Base-by-base conservation (phyloP, 2,113 vertebrate species). In the Indicator indicator region DNA sequence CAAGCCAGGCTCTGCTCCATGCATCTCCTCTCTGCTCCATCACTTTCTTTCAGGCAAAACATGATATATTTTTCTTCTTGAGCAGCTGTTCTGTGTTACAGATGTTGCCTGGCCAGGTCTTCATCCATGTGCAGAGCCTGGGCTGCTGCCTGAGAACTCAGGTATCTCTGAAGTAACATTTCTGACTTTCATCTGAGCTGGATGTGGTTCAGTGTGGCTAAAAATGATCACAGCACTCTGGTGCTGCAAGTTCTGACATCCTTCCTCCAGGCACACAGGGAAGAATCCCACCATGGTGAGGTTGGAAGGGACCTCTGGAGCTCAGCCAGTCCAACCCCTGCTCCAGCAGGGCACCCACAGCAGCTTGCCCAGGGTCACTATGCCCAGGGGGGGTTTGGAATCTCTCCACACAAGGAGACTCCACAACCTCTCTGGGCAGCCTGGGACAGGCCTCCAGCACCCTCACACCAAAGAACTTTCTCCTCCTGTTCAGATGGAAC, bases 71-170 rank as follows among this genome's bases (percentile, higher is more conserved):
- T 52, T 27, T 27, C 52, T 63, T 54, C 55, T 76, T 50, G 65
- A 77, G 46, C 81, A 92, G 89, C 76, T 92, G 85, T 54, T 94
- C 44, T 54, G 1, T 63, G 59, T 89, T 92, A 72, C 65, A 86
- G 55, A 77, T 68, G 38, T 73, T 89, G 93, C 71, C 71, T 73
- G 71, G 76, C 36, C 85, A 85, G 76, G 60, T 82, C 76, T 77
- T 86, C 40, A 52, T 63, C 76, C n/a, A 8, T 27, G 24, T 24
- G 67, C n/a, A 59, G 42, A 85, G 28, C 60, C 32, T 7, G 42
- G 36, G 27, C 65, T 63, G 40, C 44, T 72, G 24, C 46, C 48
- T 71, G 60, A 33, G 40, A 55, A 32, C 40, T 40, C 2, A 0
- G 23, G 12, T 33, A 11, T 52, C 33, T 70, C 83, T 56, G 58